These are phyloP conservation scores for Galeruca laticollis DNA, from an alignment of 2,888 invertebrate species.

Conservation along the genomic window DNA sequence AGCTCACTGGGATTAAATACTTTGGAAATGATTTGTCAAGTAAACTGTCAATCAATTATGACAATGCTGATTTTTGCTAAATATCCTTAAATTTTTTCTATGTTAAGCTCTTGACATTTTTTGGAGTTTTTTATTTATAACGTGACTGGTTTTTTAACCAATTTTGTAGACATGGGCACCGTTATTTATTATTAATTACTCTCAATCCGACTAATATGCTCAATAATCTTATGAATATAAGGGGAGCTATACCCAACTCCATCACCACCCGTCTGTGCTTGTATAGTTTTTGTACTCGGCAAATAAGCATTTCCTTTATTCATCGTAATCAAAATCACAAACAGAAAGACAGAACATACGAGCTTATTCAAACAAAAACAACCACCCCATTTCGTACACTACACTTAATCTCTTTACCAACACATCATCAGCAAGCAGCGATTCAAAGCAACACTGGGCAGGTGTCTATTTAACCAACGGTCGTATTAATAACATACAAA, in stretches of 20 bases:
- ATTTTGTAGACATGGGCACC: no score
- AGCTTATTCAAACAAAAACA: conserved; percentile 45
- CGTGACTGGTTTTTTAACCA: no score
- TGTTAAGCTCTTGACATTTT: not conserved
- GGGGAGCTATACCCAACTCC: not conserved
- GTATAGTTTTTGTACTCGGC: conserved; percentile 24
- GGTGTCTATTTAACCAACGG: conserved; percentile 55
- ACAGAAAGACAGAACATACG: conserved; percentile 42
- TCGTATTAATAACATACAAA: not conserved
- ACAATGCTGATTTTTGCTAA: no score
- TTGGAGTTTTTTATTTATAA: not conserved
- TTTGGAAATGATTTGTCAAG: no score
- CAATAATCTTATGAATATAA: not conserved
- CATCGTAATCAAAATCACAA: conserved; percentile 58
- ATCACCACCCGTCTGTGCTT: conserved; percentile 4
- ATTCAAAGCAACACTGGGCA: conserved; percentile 63
- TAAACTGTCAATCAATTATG: no score
- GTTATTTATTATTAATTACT: no score
- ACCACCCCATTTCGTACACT: conserved; percentile 50
- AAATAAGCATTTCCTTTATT: conserved; percentile 51
- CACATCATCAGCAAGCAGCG: conserved; percentile 60
- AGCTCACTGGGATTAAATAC: no score
- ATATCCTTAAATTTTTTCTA: not conserved
- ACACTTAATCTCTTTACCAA: conserved; percentile 60
- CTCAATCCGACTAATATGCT: not conserved